A percentile compares a stretch with the other conserved stretches of the same genome.
Evolutionary conservation across 1,140 invertebrate genomes (phyloP).

Genomic region (Lordiphosa collinella): DNA sequence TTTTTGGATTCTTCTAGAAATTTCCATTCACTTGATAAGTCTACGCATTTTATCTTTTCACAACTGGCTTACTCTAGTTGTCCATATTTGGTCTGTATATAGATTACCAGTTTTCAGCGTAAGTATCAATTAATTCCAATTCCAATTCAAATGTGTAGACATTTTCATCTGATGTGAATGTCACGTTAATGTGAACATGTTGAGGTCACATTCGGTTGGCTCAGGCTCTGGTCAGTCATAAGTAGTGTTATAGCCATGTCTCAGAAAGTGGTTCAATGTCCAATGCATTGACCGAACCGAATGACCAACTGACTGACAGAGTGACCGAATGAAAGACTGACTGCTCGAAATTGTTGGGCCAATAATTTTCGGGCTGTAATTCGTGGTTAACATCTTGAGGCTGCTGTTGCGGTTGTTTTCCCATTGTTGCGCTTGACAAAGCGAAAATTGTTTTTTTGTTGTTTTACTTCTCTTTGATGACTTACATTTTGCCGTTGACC

Average conservation of each 20-base stretch:
- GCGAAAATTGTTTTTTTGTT: slow-evolving; percentile 30
- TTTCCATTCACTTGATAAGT: not conserved
- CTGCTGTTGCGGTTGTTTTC: slow-evolving; percentile 26
- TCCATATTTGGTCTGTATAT: slow-evolving; percentile 27
- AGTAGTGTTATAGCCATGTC: slow-evolving; percentile 33
- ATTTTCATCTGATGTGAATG: slow-evolving; percentile 40
- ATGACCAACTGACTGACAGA: slow-evolving; percentile 37
- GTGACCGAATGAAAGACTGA: slow-evolving; percentile 20
- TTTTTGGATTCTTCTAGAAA: slow-evolving; percentile 8
- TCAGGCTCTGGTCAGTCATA: slow-evolving; percentile 7
- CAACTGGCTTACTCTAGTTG: slow-evolving; percentile 27
- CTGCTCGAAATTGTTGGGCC: slow-evolving; percentile 28
- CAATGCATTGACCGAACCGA: slow-evolving; percentile 39
- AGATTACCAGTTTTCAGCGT: slow-evolving; percentile 35
- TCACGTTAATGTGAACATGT: slow-evolving; percentile 39
- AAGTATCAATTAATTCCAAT: slow-evolving; percentile 35
- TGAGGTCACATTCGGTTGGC: slow-evolving; percentile 39
- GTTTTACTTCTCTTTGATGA: slow-evolving; percentile 27
- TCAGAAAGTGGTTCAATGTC: slow-evolving; percentile 71
- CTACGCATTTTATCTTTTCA: not conserved
- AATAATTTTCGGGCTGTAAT: slow-evolving; percentile 46
- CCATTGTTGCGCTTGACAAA: slow-evolving; percentile 59
- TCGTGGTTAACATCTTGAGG: slow-evolving; percentile 20
- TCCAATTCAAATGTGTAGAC: slow-evolving; percentile 18
- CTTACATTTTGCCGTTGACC: slow-evolving; percentile 37